A percentile compares a stretch with the other conserved stretches of the same genome.
phyloP scores from a whole-genome alignment of 2,113 vertebrate genomes.

The Amphiprion ocellaris region DNA sequence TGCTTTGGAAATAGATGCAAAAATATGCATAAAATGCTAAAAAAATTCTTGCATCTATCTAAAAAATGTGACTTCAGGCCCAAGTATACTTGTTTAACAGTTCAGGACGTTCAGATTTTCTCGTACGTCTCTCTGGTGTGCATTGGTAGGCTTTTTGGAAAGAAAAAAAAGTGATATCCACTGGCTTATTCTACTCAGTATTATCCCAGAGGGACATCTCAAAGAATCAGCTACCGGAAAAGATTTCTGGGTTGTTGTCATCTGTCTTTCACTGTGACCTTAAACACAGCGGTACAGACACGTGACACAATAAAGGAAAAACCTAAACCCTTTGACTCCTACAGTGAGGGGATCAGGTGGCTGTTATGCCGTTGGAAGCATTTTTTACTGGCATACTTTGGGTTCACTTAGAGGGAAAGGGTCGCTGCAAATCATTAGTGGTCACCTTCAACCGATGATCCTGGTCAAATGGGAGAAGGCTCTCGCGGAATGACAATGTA shows the following conservation, averaged over 20 bases:
- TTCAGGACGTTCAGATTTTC: slow-evolving; percentile 31
- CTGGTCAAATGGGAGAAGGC: too few species aligned
- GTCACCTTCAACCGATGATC: too few species aligned
- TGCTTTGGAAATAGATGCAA: slow-evolving; percentile 42
- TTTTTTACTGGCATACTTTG: too few species aligned
- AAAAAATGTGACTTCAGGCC: slow-evolving; percentile 36
- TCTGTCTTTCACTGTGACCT: neutral
- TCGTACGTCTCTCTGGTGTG: slow-evolving; percentile 8
- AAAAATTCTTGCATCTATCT: slow-evolving; percentile 22
- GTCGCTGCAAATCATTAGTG: too few species aligned
- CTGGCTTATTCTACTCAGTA: slow-evolving; percentile 6
- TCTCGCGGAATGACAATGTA: too few species aligned
- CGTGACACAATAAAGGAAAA: too few species aligned
- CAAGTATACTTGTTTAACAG: slow-evolving; percentile 31
- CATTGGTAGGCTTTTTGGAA: slow-evolving; percentile 33
- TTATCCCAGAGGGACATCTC: slow-evolving; percentile 11
- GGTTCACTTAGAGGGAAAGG: too few species aligned
- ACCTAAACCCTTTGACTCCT: too few species aligned
- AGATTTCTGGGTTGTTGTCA: neutral
- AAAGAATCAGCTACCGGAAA: neutral
- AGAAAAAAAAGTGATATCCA: slow-evolving; percentile 30
- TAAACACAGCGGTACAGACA: too few species aligned
- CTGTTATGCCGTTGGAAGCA: too few species aligned
- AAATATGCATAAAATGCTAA: slow-evolving; percentile 26
- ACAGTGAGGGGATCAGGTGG: too few species aligned